Evolutionary conservation across 2,888 invertebrate genomes (phyloP).

Genomic region (Lepeophtheirus nordmannii): DNA sequence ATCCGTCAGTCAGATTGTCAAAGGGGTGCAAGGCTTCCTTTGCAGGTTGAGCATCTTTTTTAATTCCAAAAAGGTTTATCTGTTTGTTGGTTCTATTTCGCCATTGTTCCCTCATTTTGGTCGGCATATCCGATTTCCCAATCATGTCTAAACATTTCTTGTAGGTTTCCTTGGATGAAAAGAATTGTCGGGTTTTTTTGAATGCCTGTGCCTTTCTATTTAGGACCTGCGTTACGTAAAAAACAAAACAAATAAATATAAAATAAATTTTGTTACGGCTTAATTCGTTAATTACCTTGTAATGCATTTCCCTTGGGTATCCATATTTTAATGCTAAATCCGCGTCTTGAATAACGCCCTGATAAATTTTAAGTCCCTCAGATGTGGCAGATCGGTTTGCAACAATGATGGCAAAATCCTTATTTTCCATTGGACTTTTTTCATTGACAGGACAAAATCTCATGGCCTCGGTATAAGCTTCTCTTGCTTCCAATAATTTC

Average conservation of each 20-base stretch:
- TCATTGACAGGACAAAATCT: neutral
- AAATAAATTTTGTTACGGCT: too few relatives aligned
- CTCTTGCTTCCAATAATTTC: neutral
- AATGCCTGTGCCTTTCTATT: constrained; percentile 19
- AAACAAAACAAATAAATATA: neutral
- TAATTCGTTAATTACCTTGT: constrained; percentile 4
- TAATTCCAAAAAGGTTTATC: neutral
- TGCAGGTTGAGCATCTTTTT: too few relatives aligned
- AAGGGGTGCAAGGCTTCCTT: too few relatives aligned
- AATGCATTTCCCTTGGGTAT: constrained; percentile 9
- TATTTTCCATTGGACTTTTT: neutral
- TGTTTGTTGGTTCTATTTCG: neutral
- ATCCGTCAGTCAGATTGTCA: too few relatives aligned
- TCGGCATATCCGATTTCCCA: constrained; percentile 16
- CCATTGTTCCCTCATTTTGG: constrained; percentile 2
- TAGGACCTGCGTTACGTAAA: neutral
- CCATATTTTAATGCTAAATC: constrained; percentile 19
- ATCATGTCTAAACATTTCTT: constrained; percentile 6
- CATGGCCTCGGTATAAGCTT: constrained; percentile 1
- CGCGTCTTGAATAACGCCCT: neutral
- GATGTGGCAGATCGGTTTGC: constrained; percentile 9
- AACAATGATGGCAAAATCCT: constrained; percentile 8
- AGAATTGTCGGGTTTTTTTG: constrained; percentile 9
- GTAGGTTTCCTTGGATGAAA: neutral
- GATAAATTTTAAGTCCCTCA: neutral